Conservation (phyloP, 2,113 vertebrate species). For the Irena cyanogastra region DNA sequence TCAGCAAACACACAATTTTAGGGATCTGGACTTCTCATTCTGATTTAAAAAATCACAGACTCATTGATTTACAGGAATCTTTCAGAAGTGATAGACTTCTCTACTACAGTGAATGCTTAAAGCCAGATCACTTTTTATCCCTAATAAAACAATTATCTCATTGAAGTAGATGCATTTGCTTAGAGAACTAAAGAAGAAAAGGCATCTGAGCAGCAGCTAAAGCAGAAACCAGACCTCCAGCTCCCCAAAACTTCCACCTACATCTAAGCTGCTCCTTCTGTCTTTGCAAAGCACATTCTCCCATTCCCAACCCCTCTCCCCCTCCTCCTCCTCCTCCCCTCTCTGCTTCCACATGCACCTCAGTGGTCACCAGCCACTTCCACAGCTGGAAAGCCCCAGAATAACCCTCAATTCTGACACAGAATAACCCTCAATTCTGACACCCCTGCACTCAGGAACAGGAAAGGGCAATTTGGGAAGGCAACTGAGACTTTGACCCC, state of each 20-base stretch:
- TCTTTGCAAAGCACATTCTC: not conserved
- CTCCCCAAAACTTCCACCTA: not conserved
- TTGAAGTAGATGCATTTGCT: not conserved
- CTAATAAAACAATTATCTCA: not conserved
- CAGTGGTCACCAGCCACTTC: not conserved
- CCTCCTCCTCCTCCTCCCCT: not conserved
- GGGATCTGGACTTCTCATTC: not conserved
- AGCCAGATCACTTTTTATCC: not conserved
- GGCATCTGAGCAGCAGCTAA: not conserved
- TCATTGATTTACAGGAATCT: not conserved
- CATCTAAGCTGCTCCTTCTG: not conserved
- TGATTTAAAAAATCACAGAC: not conserved
- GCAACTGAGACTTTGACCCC: not conserved
- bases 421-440: too few relatives aligned
- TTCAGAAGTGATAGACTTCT: not conserved
- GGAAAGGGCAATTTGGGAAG: not conserved
- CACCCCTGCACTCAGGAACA: not conserved
- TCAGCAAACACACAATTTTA: not conserved
- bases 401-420: not conserved
- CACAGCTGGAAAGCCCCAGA: not conserved
- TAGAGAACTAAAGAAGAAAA: not conserved
- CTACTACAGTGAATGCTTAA: not conserved
- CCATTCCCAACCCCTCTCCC: not conserved
- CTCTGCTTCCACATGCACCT: not conserved
- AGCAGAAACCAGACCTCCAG: not conserved